Conservation (phyloP, 2,113 vertebrate genomes). For the Malurus melanocephalus region DNA sequence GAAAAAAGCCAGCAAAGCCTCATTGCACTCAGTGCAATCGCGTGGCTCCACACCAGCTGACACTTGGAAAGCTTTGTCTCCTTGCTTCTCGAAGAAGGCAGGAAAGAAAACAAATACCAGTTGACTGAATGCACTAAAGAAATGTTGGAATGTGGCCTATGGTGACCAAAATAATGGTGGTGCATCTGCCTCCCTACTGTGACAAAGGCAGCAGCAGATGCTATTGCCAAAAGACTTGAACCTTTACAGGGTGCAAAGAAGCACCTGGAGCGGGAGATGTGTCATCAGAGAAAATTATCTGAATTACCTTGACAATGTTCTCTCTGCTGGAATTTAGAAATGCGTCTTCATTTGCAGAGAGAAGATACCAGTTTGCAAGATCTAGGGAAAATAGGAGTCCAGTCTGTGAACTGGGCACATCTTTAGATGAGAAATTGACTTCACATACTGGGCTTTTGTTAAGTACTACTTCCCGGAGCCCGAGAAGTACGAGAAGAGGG, state of each 20-base stretch:
- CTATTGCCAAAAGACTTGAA: not conserved
- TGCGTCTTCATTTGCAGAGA: not conserved
- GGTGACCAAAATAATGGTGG: not conserved
- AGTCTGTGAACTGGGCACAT: not conserved
- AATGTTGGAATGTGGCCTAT: not conserved
- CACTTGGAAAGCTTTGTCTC: not conserved
- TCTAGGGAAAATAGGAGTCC: not conserved
- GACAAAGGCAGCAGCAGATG: not conserved
- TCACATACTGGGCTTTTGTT: not conserved
- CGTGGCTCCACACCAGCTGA: not conserved
- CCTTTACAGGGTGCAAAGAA: conserved; percentile 1
- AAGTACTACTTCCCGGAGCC: not conserved
- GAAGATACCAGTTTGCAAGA: not conserved
- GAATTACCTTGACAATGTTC: not conserved
- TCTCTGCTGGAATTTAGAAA: conserved; percentile 21
- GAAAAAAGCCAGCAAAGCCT: not conserved
- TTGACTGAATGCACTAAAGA: not conserved
- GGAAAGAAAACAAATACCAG: not conserved
- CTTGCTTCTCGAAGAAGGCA: not conserved
- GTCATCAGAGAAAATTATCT: conserved; percentile 32
- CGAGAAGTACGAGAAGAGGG: not conserved
- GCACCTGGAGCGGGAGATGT: conserved; percentile 3
- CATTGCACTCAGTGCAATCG: rapidly evolving
- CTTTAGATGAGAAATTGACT: not conserved
- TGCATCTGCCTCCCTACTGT: not conserved